Percentiles rank a stretch among this genome's conserved stretches.
Evolutionary conservation across 2,888 invertebrate genomes (phyloP).

Genomic region (Morinoia aosen): DNA sequence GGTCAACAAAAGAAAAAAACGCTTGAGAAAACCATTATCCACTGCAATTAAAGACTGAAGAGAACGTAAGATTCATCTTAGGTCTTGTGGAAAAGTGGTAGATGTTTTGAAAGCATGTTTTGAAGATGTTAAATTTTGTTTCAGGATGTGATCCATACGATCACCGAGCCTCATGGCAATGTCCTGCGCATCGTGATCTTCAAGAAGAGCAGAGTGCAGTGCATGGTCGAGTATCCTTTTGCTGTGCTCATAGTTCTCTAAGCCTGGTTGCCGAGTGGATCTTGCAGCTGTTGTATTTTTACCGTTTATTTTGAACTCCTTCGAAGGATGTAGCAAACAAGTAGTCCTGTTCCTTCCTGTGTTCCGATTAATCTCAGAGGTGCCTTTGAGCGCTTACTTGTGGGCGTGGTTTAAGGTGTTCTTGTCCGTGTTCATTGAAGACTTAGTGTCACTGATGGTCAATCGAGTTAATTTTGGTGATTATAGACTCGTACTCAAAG

Average conservation of each 20-base stretch:
- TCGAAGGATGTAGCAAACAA: neutral
- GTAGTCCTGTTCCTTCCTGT: neutral
- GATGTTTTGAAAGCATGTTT: conserved; percentile 75
- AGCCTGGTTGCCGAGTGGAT: no score
- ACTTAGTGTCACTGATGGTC: neutral
- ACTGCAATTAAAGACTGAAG: no score
- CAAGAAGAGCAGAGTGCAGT: conserved; percentile 98
- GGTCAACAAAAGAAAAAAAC: no score
- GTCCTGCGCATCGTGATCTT: conserved; percentile 98
- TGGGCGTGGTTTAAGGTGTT: neutral
- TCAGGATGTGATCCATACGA: conserved; percentile 98
- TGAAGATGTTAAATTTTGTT: neutral
- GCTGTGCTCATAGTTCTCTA: neutral
- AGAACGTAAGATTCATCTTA: no score
- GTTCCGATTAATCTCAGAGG: neutral
- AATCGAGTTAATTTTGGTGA: neutral
- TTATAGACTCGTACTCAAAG: neutral
- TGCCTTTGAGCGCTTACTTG: neutral
- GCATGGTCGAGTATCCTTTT: conserved; percentile 87
- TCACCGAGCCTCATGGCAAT: conserved; percentile 93
- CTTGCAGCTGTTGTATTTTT: neutral
- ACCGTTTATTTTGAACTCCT: neutral
- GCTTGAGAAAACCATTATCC: no score
- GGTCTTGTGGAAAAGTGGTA: conserved; percentile 69
- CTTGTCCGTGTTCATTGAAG: neutral